Percentiles rank a stretch among this genome's conserved stretches.
phyloP scores from a whole-genome alignment of 2,888 invertebrate species.

The Noctua janthina region DNA sequence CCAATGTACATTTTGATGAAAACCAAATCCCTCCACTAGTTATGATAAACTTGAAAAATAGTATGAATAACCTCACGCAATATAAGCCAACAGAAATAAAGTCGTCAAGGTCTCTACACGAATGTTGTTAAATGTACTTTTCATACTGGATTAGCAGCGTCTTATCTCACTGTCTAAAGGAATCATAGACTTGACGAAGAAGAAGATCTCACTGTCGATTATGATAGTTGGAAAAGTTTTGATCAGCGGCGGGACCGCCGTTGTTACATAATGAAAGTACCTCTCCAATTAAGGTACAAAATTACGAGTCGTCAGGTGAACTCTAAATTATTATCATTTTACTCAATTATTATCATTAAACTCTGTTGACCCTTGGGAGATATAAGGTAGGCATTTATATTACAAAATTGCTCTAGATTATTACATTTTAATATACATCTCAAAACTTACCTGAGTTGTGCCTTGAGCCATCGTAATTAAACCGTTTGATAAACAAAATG shows the following conservation, averaged over 20 bases:
- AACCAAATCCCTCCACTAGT: not conserved
- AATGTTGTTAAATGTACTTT: not conserved
- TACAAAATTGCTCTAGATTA: constrained; percentile 10
- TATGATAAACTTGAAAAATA: not conserved
- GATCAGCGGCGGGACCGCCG: not conserved
- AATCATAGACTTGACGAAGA: not conserved
- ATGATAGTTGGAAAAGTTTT: constrained; percentile 19
- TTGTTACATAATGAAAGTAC: not conserved
- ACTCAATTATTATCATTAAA: constrained; percentile 5
- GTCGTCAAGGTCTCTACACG: not conserved
- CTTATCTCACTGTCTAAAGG: not conserved
- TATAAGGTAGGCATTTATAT: not conserved
- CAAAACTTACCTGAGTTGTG: not conserved
- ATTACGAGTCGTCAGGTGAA: not conserved
- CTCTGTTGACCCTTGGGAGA: constrained; percentile 7
- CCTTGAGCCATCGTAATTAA: constrained; percentile 18
- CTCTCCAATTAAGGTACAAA: not conserved
- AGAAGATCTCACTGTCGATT: not conserved
- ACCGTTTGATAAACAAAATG: not conserved
- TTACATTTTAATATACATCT: constrained; percentile 28
- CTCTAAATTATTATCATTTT: constrained; percentile 1
- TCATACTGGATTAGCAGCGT: not conserved
- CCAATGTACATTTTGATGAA: not conserved
- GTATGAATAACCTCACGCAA: not conserved
- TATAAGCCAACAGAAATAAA: not conserved